Percentiles rank a stretch among this genome's conserved stretches.
Evolutionary conservation across 2,113 vertebrate species (phyloP).

Genomic region (Gambusia holbrooki): DNA sequence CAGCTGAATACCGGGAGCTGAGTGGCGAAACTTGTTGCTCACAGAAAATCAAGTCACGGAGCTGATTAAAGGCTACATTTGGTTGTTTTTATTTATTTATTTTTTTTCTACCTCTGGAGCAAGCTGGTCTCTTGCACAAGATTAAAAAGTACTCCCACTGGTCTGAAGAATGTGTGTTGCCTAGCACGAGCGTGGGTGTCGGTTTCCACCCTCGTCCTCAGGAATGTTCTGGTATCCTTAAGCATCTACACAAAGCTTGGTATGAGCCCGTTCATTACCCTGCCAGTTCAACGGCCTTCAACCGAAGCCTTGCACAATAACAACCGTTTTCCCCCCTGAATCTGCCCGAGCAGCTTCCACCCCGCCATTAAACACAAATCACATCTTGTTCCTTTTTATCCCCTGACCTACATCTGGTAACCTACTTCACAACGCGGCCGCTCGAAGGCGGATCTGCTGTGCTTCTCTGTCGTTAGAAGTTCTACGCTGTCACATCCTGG

Average conservation of each 20-base stretch:
- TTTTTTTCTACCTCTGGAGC: constrained; percentile 36
- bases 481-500: constrained; percentile 12
- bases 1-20: not conserved
- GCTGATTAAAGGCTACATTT: too few species aligned
- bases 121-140: constrained; percentile 52
- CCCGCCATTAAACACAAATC: constrained; percentile 57
- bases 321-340: not conserved
- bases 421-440: constrained; percentile 60
- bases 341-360: constrained; percentile 36
- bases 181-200: constrained; percentile 58
- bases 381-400: constrained; percentile 36
- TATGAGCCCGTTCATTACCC: constrained; percentile 12
- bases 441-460: constrained; percentile 28
- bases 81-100: not conserved
- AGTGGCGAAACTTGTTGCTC: constrained; percentile 8
- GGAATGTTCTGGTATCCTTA: constrained; percentile 68
- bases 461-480: constrained; percentile 22
- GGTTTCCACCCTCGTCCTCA: constrained; percentile 60
- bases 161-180: constrained; percentile 74
- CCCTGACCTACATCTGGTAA: constrained; percentile 78
- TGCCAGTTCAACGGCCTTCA: constrained; percentile 18
- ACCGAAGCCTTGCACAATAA: constrained; percentile 9
- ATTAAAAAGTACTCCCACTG: constrained; percentile 73
- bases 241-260: constrained; percentile 25
- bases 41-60: not conserved